Percentiles rank a stretch among this genome's conserved stretches.
Conservation (phyloP, 2,797 vertebrate genomes). For the Varecia variegata region DNA sequence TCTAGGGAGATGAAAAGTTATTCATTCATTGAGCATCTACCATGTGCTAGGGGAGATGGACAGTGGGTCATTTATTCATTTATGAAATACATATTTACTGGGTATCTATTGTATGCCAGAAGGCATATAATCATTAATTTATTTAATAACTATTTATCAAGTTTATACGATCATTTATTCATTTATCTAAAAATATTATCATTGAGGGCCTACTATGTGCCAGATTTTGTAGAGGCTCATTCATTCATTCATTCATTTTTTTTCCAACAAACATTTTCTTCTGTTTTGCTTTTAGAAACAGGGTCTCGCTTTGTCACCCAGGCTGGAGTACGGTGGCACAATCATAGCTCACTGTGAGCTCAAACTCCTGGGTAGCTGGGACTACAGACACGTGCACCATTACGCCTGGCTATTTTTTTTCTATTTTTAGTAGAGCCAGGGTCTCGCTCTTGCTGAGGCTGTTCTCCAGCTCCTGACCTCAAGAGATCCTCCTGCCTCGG, state of each 20-base stretch:
- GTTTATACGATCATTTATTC: not conserved
- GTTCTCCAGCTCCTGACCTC: not conserved
- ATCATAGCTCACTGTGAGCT: not conserved
- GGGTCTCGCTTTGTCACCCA: not conserved
- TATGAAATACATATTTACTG: not conserved
- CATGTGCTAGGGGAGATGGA: not conserved
- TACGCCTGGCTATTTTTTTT: not conserved
- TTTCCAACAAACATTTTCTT: not conserved
- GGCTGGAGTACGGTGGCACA: not conserved
- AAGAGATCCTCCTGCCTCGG: not conserved
- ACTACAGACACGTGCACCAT: too few species aligned
- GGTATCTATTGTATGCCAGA: not conserved
- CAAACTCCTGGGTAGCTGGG: not conserved
- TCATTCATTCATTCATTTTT: not conserved
- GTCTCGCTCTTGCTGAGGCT: not conserved
- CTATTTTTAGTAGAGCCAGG: not conserved
- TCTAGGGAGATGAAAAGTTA: slow-evolving; percentile 82
- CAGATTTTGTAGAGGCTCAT: not conserved
- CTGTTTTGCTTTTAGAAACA: not conserved
- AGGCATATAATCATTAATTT: not conserved
- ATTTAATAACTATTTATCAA: not conserved
- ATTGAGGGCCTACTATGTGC: not conserved
- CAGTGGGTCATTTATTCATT: not conserved
- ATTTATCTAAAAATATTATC: not conserved
- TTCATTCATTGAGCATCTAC: not conserved